These are phyloP conservation scores for Corbicula japonica DNA, from an alignment of 2,888 invertebrate species.

Conservation along the genomic window DNA sequence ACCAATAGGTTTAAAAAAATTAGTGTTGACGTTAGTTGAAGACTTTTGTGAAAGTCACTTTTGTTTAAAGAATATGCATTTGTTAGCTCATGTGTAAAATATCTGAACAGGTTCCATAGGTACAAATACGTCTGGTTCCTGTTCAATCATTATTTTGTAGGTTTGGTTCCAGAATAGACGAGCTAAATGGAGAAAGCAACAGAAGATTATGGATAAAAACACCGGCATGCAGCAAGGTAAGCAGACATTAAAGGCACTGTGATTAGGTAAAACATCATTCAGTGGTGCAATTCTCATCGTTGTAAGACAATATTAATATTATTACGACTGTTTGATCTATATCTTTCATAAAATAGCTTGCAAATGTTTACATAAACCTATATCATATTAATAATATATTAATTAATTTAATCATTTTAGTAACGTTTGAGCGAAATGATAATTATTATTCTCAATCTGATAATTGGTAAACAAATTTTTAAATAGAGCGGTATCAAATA, in stretches of 20 bases:
- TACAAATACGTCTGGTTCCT: no score
- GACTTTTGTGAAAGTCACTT: no score
- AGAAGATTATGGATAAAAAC: constrained; percentile 73
- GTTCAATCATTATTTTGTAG: constrained; percentile 66
- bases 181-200: constrained; percentile 82
- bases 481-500: no score
- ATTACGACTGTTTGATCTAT: not conserved
- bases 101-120: no score
- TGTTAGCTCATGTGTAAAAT: no score
- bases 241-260: not conserved
- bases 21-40: no score
- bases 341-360: not conserved
- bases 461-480: no score
- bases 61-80: no score
- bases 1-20: no score
- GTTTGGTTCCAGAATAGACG: constrained; percentile 83
- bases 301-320: not conserved
- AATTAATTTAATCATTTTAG: not conserved
- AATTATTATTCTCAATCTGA: no score
- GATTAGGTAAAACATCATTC: not conserved
- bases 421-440: not conserved
- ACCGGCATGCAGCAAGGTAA: constrained; percentile 53
- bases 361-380: not conserved
- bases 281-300: not conserved
- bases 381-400: not conserved